Conservation (phyloP, 2,113 vertebrate genomes). For the Peucedramus taeniatus region DNA sequence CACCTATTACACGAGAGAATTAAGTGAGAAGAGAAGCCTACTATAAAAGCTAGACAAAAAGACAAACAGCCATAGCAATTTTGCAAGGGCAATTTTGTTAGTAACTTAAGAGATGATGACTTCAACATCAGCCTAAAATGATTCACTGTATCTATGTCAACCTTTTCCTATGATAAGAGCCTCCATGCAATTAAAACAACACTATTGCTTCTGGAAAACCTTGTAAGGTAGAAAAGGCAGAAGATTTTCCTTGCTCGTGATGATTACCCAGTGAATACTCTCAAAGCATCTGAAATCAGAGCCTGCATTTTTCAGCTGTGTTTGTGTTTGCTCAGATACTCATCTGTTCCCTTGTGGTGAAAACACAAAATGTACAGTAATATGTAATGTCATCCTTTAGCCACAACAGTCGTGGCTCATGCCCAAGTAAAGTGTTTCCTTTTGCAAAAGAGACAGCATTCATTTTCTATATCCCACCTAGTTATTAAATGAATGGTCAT, state of each 20-base stretch:
- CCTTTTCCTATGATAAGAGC: not conserved
- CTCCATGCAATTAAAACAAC: not conserved
- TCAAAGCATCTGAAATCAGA: not conserved
- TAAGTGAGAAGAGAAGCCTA: not conserved
- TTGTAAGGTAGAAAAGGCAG: constrained; percentile 12
- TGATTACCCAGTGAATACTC: not conserved
- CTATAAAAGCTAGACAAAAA: not conserved
- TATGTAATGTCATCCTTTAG: constrained; percentile 30
- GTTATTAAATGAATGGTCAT: not conserved
- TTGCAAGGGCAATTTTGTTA: not conserved
- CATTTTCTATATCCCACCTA: not conserved
- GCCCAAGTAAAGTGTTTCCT: not conserved
- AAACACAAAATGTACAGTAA: constrained; percentile 57
- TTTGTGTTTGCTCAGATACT: constrained; percentile 37
- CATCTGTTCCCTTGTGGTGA: constrained; percentile 44
- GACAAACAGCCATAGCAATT: not conserved
- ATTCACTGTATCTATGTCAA: not conserved
- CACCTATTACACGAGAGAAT: not conserved
- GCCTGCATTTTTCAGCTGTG: constrained; percentile 19
- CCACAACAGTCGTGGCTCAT: constrained; percentile 22
- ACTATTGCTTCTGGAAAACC: not conserved
- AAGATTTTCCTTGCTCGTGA: not conserved
- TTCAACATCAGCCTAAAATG: not conserved
- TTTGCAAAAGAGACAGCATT: not conserved
- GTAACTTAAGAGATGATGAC: not conserved